Evolutionary conservation across 1,140 invertebrate genomes (phyloP), one percentile per base, ranked within the genome.

Genomic region (Sipha flava): DNA sequence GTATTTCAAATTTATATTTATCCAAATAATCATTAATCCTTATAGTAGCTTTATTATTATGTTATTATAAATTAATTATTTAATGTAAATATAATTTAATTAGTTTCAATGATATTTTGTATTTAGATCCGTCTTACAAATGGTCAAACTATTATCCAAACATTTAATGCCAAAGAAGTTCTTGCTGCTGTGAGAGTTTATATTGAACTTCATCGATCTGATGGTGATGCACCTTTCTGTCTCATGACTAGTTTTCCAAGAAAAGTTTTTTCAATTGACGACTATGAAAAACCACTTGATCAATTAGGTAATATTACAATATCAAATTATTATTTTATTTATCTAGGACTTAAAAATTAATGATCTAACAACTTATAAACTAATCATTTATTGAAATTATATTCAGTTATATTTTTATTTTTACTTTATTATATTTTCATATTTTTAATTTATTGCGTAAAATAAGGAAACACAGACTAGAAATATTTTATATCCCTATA

Each of bases 221-320:
- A 93, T 85, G 87, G 85, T 1, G 70, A 84, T 1, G 88, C 85
- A 10, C 87, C 89, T 16, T 95, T 96, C 85, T 89, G 89, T 73
- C 85, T 97, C 70, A 94, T 95, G 91, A 95, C 93, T 18, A 91
- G 88, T 81, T 96, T 94, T 86, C 95, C 95, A n/a, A 90, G 89
- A 84, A 94, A 93, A 86, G 88, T 95, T 73, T 96, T 95, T 84
- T 86, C 87, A n/a, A 88, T 87, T n/a, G 93, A 95, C 31, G 95
- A 97, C 85, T 95, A 94, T 87, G 92, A 95, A 75, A 91, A 91
- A 84, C 93, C 94, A 21, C 87, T 97, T 68, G 91, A 93, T 82
- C 86, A 89, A 82, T 88, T 96, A 87, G 94, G 94, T 95, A 77
- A 77, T 18, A n/a, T 40, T 66, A 31, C 1, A 75, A 23, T 14